Conservation (phyloP, 1,140 invertebrate genomes). For the Drosophila santomea region DNA sequence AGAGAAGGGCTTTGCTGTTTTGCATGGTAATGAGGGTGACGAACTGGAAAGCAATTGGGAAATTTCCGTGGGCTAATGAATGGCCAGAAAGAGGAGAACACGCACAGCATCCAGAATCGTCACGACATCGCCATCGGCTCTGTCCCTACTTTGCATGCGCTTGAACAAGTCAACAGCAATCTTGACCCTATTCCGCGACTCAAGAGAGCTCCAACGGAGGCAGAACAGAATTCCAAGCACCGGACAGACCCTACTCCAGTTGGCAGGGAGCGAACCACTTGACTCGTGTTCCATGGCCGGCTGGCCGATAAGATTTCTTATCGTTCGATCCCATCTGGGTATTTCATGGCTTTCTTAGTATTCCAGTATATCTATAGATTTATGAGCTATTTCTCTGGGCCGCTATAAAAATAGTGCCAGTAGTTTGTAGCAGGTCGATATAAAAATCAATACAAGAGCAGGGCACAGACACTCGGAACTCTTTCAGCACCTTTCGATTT, state of each 20-base stretch:
- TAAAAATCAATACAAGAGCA: constrained; percentile 29
- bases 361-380: constrained; percentile 4
- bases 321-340: constrained; percentile 12
- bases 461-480: constrained; percentile 8
- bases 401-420: constrained; percentile 30
- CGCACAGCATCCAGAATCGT: constrained; percentile 61
- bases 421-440: constrained; percentile 17
- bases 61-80: constrained; percentile 57
- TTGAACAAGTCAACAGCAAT: constrained; percentile 38
- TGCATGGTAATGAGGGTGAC: constrained; percentile 34
- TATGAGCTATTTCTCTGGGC: not conserved
- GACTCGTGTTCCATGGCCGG: constrained; percentile 1
- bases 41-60: constrained; percentile 29
- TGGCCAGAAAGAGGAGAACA: constrained; percentile 45
- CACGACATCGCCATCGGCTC: constrained; percentile 35
- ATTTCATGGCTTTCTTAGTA: constrained; percentile 8
- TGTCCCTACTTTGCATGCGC: constrained; percentile 53
- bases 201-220: constrained; percentile 6
- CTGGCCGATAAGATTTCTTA: constrained; percentile 34
- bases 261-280: constrained; percentile 35
- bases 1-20: constrained; percentile 3
- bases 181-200: constrained; percentile 64
- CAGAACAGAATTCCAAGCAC: constrained; percentile 26
- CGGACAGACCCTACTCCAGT: constrained; percentile 15
- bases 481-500: constrained; percentile 17